A percentile compares a stretch with the other conserved stretches of the same genome.
Conservation (phyloP, 2,113 vertebrate genomes). For the Chaetorhynchus papuensis region DNA sequence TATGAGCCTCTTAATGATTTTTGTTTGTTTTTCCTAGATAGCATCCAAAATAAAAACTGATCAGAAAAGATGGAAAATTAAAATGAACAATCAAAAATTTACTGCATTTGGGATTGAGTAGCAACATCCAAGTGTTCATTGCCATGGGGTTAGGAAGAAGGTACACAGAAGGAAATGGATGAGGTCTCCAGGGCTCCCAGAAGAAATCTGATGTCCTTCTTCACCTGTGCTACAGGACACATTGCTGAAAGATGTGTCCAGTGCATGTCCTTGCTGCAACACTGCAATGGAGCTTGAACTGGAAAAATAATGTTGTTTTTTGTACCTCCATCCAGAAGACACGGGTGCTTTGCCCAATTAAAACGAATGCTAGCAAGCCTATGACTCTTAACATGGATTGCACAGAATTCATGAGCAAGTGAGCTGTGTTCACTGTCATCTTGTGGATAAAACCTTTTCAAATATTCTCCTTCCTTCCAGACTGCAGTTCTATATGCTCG, state of each 20-base stretch:
- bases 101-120: background rate
- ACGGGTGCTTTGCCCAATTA: background rate
- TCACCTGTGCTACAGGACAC: background rate
- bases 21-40: slow-evolving; percentile 4
- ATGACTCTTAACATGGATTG: background rate
- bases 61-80: background rate
- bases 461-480: background rate
- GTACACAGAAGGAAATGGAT: background rate
- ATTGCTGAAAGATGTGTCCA: slow-evolving; percentile 5
- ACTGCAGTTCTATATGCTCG: background rate
- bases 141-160: background rate
- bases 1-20: background rate
- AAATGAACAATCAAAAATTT: background rate
- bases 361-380: background rate
- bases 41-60: background rate
- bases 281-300: background rate
- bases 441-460: background rate
- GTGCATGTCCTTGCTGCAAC: background rate
- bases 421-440: background rate
- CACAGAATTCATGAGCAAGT: background rate
- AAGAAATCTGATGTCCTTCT: background rate
- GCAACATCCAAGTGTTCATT: background rate
- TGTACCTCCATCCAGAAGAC: background rate
- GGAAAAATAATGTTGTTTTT: background rate
- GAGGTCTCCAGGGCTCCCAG: background rate